Evolutionary conservation across 1,140 invertebrate species (phyloP).

Genomic region (Copidosoma floridanum): DNA sequence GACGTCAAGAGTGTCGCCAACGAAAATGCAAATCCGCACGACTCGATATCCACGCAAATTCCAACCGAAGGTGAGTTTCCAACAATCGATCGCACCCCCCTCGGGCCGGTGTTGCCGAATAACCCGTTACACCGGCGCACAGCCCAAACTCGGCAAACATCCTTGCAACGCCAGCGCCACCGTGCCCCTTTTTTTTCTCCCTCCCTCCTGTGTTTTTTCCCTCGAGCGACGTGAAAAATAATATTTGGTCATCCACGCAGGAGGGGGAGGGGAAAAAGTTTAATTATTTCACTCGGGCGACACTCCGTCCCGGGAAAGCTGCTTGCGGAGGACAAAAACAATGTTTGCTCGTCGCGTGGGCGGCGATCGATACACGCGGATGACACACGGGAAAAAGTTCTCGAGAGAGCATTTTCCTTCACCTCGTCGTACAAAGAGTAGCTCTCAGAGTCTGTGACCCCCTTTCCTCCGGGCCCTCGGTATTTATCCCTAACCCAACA

Average conservation of each 20-base stretch:
- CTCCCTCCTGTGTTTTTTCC: too few relatives aligned
- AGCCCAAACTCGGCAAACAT: too few relatives aligned
- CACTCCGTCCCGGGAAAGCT: too few relatives aligned
- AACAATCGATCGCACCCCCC: slow-evolving; percentile 18
- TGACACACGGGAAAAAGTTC: slow-evolving; percentile 4
- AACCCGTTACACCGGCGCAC: too few relatives aligned
- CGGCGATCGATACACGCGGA: slow-evolving; percentile 14
- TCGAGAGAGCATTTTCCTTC: slow-evolving; percentile 19
- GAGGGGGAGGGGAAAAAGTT: too few relatives aligned
- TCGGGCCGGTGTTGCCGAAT: not conserved
- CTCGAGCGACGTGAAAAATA: too few relatives aligned
- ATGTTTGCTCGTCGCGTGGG: too few relatives aligned
- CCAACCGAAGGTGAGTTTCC: slow-evolving; percentile 69
- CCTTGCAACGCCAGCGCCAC: too few relatives aligned
- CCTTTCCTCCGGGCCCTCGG: not conserved
- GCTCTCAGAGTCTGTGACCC: not conserved
- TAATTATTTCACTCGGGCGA: too few relatives aligned
- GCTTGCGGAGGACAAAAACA: too few relatives aligned
- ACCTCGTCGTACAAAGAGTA: not conserved
- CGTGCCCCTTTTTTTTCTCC: too few relatives aligned
- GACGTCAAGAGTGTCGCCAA: slow-evolving; percentile 85
- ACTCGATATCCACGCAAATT: slow-evolving; percentile 70
- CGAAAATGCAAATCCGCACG: slow-evolving; percentile 69
- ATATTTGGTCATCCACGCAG: too few relatives aligned
- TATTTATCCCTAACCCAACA: slow-evolving; percentile 22